Evolutionary conservation across 2,113 vertebrate species (phyloP).

Genomic region (Leptobrachium ailaonicum): DNA sequence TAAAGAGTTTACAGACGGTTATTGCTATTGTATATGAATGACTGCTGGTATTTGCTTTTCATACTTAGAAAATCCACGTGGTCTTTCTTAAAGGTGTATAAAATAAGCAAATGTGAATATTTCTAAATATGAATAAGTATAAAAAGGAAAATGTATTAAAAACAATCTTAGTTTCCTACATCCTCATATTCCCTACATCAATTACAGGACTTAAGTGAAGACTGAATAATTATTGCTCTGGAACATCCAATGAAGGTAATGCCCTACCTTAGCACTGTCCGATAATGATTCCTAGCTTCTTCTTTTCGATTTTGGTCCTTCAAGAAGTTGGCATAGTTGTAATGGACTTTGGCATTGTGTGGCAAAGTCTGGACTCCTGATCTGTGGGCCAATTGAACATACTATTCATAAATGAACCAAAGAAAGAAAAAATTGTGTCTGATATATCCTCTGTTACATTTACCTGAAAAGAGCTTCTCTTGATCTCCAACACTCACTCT

Average conservation of each 20-base stretch:
- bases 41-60: too few species aligned
- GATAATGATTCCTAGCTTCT: conserved; percentile 92
- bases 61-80: too few species aligned
- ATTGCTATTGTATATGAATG: too few species aligned
- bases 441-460: background rate
- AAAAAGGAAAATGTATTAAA: too few species aligned
- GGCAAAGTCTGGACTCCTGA: conserved; percentile 94
- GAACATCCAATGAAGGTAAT: background rate
- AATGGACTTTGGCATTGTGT: conserved; percentile 97
- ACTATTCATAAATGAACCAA: background rate
- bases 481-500: conserved; percentile 94
- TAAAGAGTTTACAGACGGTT: too few species aligned
- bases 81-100: too few species aligned
- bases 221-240: too few species aligned
- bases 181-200: too few species aligned
- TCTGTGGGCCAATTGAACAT: conserved; percentile 63
- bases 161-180: too few species aligned
- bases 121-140: too few species aligned
- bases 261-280: conserved; percentile 80
- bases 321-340: conserved; percentile 97
- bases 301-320: conserved; percentile 83
- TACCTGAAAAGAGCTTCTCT: conserved; percentile 94
- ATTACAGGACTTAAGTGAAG: too few species aligned
- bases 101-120: too few species aligned
- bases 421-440: background rate